Base-by-base conservation (phyloP, 2,797 vertebrate genomes). In the Dallia pectoralis region DNA sequence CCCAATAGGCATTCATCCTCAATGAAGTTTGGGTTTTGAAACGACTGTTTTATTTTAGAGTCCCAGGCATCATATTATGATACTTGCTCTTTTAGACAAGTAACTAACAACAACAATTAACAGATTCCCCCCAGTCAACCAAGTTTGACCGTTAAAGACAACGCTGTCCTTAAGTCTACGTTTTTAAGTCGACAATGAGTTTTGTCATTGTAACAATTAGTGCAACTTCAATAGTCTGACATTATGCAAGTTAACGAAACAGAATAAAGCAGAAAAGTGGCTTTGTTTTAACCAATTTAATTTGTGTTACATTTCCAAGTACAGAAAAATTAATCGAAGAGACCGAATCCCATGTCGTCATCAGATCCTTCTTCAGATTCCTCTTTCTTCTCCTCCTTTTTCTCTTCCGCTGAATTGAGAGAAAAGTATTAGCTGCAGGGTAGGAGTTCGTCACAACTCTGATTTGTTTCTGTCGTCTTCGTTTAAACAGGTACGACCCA, bases 321-420 rank as follows among this genome's bases (percentile, higher is more conserved):
- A 44, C 3, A 86, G 70, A 53, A 18, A 82, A 82, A 84, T 92
- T 91, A 95, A 91, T 95, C 94, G 87, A 95, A 95, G 81, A 95
- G 94, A 15, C 94, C 94, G 47, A 95, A 95, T 78, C 94, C 94
- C 94, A 95, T 95, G 69, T 95, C 94, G 86, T 95, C 94, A 56
- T 95, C 94, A 0, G 94, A 95, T 87, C 94, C 94, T 73, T 95
- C 94, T 2, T 90, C 89, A 66, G 94, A 95, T 90, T 95, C 94
- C 29, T 95, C 94, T 79, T 95, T 95, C 90, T 95, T 95, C 89
- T 93, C 93, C 84, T 95, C 94, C 82, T 95, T 95, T 93, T 95
- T 95, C 90, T 95, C 94, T 93, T 95, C 94, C 88, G 66, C 93
- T 95, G 81, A 1, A 87, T 87, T 67, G 12, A 78, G 22, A 79